These are phyloP conservation scores for Bradysia coprophila DNA, from an alignment of 1,140 invertebrate species.

Conservation along the genomic window DNA sequence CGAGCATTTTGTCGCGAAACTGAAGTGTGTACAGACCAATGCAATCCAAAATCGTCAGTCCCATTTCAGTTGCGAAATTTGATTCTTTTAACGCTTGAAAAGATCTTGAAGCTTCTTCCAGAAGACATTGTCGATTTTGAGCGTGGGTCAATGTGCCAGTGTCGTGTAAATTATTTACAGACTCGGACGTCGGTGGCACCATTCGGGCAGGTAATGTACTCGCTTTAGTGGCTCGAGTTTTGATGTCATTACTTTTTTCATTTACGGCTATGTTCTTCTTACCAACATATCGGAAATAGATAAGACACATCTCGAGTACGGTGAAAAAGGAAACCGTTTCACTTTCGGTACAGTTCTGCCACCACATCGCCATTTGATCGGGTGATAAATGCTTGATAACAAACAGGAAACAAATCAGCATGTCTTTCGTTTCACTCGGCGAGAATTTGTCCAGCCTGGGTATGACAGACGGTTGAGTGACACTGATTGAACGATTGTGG, in stretches of 20 bases:
- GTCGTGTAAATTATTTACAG: constrained; percentile 19
- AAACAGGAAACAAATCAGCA: constrained; percentile 79
- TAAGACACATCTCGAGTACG: constrained; percentile 34
- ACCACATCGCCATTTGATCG: constrained; percentile 77
- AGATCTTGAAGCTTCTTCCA: constrained; percentile 16
- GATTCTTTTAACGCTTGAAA: constrained; percentile 46
- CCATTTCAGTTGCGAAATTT: constrained; percentile 79
- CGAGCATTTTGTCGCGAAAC: constrained; percentile 47
- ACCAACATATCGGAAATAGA: constrained; percentile 79
- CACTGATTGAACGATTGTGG: constrained; percentile 32
- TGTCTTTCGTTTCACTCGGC: constrained; percentile 40
- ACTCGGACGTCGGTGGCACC: constrained; percentile 42
- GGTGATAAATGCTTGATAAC: constrained; percentile 78
- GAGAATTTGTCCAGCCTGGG: constrained; percentile 57
- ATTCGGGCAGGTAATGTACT: constrained; percentile 63
- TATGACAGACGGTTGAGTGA: constrained; percentile 29
- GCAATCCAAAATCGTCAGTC: constrained; percentile 69
- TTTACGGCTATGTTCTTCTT: constrained; percentile 47
- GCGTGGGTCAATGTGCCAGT: constrained; percentile 32
- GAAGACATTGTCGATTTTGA: constrained; percentile 32
- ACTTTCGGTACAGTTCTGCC: constrained; percentile 50
- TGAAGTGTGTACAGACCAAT: constrained; percentile 69
- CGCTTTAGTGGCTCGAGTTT: constrained; percentile 34
- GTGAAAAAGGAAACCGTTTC: constrained; percentile 19
- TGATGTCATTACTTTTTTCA: constrained; percentile 30